phyloP scores from a whole-genome alignment of 2,797 vertebrate genomes.

The Liasis olivaceus region DNA sequence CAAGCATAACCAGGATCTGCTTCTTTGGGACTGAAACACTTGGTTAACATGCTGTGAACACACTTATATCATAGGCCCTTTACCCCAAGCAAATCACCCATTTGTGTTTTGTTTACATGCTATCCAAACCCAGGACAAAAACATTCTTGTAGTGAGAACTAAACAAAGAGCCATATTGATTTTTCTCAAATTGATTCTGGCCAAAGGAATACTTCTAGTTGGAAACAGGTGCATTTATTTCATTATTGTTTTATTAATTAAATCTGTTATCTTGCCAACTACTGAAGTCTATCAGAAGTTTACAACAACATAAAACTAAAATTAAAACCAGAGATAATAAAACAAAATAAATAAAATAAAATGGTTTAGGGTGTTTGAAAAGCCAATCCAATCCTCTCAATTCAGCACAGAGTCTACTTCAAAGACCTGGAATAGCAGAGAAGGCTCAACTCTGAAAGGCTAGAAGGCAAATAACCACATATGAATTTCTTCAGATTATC shows the following conservation, averaged over 20 bases:
- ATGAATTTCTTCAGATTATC: too few relatives aligned
- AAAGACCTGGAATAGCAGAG: neutral
- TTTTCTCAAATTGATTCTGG: neutral
- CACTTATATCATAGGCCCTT: neutral
- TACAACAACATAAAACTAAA: neutral
- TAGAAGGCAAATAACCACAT: too few relatives aligned
- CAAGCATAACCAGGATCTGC: neutral
- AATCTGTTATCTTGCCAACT: neutral
- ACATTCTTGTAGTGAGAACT: neutral
- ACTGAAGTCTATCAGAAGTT: neutral
- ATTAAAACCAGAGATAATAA: neutral
- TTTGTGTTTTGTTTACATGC: neutral
- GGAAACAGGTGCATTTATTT: neutral
- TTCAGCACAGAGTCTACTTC: neutral
- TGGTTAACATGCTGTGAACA: neutral
- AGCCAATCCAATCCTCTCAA: neutral
- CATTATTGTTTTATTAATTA: neutral
- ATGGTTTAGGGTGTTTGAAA: neutral
- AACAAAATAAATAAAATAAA: neutral
- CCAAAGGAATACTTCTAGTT: neutral
- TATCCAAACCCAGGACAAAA: neutral
- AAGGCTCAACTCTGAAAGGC: neutral
- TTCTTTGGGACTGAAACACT: neutral
- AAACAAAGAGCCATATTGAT: neutral
- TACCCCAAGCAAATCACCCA: neutral